These are phyloP conservation scores for Falco cherrug DNA, from an alignment of 2,797 vertebrate genomes.

Conservation along the genomic window DNA sequence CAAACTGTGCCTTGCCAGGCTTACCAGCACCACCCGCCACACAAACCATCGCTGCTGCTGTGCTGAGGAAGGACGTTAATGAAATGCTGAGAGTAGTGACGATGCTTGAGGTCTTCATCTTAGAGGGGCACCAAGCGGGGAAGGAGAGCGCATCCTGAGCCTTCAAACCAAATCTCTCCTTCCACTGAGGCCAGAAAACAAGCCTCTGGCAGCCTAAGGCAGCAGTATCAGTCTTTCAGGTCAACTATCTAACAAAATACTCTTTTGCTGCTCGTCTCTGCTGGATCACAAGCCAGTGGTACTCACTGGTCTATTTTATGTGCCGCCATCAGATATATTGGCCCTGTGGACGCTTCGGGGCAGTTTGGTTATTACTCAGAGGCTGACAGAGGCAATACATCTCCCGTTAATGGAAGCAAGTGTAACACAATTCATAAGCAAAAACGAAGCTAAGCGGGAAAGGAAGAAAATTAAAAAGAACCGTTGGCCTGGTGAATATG, in stretches of 20 bases:
- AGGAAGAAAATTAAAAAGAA: slow-evolving; percentile 14
- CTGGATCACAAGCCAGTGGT: no score
- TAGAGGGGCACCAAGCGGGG: background rate
- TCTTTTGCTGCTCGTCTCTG: no score
- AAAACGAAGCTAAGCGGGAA: slow-evolving; percentile 14
- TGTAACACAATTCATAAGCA: slow-evolving; percentile 6
- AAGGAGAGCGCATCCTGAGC: background rate
- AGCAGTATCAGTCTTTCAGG: background rate
- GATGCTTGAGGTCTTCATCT: background rate
- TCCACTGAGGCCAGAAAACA: background rate
- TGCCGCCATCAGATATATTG: no score
- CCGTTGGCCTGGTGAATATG: slow-evolving; percentile 8
- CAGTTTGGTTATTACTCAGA: slow-evolving; percentile 19
- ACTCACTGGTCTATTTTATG: no score
- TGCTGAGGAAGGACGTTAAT: background rate
- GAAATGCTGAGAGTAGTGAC: background rate
- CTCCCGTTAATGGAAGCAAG: background rate
- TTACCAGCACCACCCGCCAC: no score
- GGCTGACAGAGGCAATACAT: slow-evolving; percentile 18
- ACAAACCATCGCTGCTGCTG: background rate
- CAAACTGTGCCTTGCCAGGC: no score
- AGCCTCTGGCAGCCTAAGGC: background rate
- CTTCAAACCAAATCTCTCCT: background rate
- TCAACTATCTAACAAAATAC: background rate
- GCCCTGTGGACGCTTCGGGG: no score